phyloP scores from a whole-genome alignment of 2,113 vertebrate genomes.

The Regulus satrapa region DNA sequence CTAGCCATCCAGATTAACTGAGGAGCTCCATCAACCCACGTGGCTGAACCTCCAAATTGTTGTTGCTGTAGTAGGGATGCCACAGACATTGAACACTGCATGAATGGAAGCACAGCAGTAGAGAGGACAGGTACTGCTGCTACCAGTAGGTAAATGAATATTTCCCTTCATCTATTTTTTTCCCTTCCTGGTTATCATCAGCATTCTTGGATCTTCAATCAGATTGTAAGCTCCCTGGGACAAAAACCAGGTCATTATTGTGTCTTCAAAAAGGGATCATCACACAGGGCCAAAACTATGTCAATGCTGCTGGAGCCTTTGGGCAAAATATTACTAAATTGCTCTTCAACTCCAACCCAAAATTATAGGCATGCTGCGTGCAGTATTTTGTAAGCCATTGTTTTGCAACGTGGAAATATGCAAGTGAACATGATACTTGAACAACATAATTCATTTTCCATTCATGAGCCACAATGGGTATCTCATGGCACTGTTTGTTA shows the following conservation, averaged over 20 bases:
- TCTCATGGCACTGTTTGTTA: slow-evolving; percentile 54
- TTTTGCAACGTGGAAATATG: slow-evolving; percentile 67
- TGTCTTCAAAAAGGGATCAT: slow-evolving; percentile 44
- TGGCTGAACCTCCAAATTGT: background rate
- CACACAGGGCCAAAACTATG: slow-evolving; percentile 19
- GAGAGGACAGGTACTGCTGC: background rate
- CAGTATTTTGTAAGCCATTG: slow-evolving; percentile 66
- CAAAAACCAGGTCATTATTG: slow-evolving; percentile 51
- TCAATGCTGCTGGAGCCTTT: slow-evolving; percentile 28
- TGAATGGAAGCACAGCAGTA: background rate
- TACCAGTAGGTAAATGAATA: background rate
- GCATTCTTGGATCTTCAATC: background rate
- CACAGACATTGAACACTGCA: accelerated
- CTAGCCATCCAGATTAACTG: background rate
- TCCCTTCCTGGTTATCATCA: background rate
- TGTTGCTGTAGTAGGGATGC: background rate
- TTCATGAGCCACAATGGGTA: slow-evolving; percentile 64
- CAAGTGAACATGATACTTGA: slow-evolving; percentile 64
- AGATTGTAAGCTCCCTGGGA: slow-evolving; percentile 20
- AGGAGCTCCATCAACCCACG: background rate
- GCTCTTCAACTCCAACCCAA: slow-evolving; percentile 51
- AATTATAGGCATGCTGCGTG: slow-evolving; percentile 57
- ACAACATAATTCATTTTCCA: slow-evolving; percentile 66
- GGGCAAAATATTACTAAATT: slow-evolving; percentile 60
- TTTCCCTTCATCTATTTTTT: background rate